A percentile compares a stretch with the other conserved stretches of the same genome.
Conservation (phyloP, 2,888 invertebrate genomes). For the Conchocele bisecta region DNA sequence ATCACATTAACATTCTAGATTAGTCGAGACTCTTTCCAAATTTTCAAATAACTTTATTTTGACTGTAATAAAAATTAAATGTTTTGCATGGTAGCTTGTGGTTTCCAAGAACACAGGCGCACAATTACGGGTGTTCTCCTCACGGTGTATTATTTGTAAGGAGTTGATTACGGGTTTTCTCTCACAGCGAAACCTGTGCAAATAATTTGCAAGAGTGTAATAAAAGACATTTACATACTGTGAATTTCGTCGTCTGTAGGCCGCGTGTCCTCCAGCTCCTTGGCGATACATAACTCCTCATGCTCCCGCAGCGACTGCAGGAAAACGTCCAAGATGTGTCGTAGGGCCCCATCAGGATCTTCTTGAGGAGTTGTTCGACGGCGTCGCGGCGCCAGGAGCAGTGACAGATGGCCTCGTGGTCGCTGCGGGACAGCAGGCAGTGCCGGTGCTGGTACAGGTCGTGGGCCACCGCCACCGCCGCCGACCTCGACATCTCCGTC, state of each 20-base stretch:
- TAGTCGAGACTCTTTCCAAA: too few relatives aligned
- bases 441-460: constrained; percentile 39
- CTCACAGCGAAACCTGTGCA: too few relatives aligned
- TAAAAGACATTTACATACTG: too few relatives aligned
- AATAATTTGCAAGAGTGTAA: too few relatives aligned
- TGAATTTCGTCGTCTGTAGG: constrained; percentile 22
- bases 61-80: too few relatives aligned
- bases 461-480: constrained; percentile 39
- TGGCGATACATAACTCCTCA: constrained; percentile 45
- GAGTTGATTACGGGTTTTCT: too few relatives aligned
- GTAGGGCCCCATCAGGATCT: constrained; percentile 50
- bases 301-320: constrained; percentile 29
- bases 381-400: constrained; percentile 46
- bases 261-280: constrained; percentile 14
- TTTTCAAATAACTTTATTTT: too few relatives aligned
- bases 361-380: constrained; percentile 53
- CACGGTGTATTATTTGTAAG: too few relatives aligned
- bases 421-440: constrained; percentile 26
- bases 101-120: too few relatives aligned
- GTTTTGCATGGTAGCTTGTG: too few relatives aligned
- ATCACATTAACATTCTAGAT: too few relatives aligned
- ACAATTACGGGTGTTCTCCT: too few relatives aligned
- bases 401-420: constrained; percentile 49
- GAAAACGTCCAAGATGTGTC: constrained; percentile 42
- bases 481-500: constrained; percentile 47